These are phyloP conservation scores for Megaustenia siamemsis DNA, from an alignment of 2,888 invertebrate genomes.

Conservation along the genomic window DNA sequence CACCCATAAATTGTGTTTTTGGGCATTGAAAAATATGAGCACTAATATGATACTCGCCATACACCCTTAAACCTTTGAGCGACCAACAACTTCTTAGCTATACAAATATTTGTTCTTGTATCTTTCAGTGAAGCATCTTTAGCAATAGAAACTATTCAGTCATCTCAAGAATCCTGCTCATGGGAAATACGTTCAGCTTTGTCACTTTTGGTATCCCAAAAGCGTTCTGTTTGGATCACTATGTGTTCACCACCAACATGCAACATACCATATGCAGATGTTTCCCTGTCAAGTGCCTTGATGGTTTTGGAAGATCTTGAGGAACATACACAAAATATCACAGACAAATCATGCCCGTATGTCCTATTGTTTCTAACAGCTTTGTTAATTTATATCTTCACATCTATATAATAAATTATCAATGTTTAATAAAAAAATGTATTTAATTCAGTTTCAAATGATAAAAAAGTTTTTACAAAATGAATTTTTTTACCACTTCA, in stretches of 20 bases:
- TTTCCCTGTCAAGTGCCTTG: conserved; percentile 13
- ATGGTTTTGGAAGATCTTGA: neutral
- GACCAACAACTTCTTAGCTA: too few relatives aligned
- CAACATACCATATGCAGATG: conserved; percentile 43
- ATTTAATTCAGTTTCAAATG: too few relatives aligned
- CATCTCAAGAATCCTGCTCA: neutral
- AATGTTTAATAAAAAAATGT: too few relatives aligned
- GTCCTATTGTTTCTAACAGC: neutral
- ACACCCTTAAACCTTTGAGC: too few relatives aligned
- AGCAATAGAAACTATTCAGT: neutral
- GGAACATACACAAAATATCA: neutral
- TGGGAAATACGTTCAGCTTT: conserved; percentile 20
- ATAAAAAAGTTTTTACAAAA: too few relatives aligned
- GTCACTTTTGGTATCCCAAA: neutral
- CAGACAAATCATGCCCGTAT: neutral
- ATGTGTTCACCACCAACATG: conserved; percentile 46
- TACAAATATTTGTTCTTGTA: too few relatives aligned
- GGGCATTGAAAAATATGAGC: too few relatives aligned
- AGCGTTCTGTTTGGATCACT: neutral
- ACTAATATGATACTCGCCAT: too few relatives aligned
- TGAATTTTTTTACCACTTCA: too few relatives aligned
- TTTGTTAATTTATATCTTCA: neutral
- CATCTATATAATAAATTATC: too few relatives aligned
- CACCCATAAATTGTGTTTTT: too few relatives aligned
- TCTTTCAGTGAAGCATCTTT: conserved; percentile 16